A percentile compares a stretch with the other conserved stretches of the same genome.
Evolutionary conservation across 2,888 invertebrate species (phyloP).

Genomic region (Ptychoptera albimana): DNA sequence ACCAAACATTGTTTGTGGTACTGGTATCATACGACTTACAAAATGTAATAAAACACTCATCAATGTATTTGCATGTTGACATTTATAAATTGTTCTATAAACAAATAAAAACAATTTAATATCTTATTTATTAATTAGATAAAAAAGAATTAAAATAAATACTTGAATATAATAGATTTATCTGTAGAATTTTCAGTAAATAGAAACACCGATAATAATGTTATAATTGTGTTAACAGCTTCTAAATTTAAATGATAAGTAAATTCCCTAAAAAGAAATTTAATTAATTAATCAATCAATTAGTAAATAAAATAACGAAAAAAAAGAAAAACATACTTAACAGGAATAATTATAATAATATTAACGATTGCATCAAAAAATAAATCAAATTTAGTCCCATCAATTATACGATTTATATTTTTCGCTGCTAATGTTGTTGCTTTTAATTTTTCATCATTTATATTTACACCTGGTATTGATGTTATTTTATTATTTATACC

Average conservation of each 20-base stretch:
- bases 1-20: constrained; percentile 53
- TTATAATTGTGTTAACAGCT: constrained; percentile 70
- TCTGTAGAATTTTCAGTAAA: constrained; percentile 54
- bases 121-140: not conserved
- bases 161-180: constrained; percentile 55
- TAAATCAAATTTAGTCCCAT: constrained; percentile 28
- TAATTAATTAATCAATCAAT: constrained; percentile 2
- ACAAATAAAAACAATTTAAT: not conserved
- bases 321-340: constrained; percentile 19
- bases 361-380: constrained; percentile 29
- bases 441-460: not conserved
- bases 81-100: constrained; percentile 26
- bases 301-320: constrained; percentile 2
- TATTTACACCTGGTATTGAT: not conserved
- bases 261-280: constrained; percentile 42
- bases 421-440: not conserved
- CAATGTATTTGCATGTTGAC: constrained; percentile 34
- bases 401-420: constrained; percentile 17
- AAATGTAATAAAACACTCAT: constrained; percentile 68
- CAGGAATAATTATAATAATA: constrained; percentile 30
- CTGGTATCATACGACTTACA: constrained; percentile 44
- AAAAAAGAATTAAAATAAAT: constrained; percentile 10
- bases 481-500: constrained; percentile 17
- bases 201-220: constrained; percentile 78
- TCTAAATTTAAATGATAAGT: constrained; percentile 79